Evolutionary conservation across 2,113 vertebrate genomes (phyloP).

Genomic region (Camelus dromedarius): DNA sequence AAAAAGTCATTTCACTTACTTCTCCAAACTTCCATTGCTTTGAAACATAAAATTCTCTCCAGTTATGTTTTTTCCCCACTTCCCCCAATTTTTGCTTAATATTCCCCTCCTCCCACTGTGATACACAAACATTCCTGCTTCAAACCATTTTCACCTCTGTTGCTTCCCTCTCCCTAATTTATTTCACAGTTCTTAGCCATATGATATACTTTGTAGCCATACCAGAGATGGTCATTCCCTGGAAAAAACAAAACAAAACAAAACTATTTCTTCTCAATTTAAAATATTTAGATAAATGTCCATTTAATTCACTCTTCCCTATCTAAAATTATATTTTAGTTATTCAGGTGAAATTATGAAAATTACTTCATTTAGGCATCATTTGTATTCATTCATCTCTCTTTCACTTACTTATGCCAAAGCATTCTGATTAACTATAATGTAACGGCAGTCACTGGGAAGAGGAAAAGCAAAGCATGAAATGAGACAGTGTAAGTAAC

Average conservation of each 20-base stretch:
- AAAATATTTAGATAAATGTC: background rate
- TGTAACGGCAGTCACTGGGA: background rate
- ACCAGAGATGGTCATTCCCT: background rate
- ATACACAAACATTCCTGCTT: background rate
- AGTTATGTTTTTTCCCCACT: background rate
- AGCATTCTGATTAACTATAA: background rate
- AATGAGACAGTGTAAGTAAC: background rate
- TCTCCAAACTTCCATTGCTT: background rate
- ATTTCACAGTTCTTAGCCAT: background rate
- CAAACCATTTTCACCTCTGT: background rate
- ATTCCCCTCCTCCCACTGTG: background rate
- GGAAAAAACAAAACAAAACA: background rate
- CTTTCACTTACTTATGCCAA: conserved; percentile 19
- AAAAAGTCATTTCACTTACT: background rate
- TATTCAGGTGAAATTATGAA: conserved; percentile 44
- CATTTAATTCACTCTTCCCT: background rate
- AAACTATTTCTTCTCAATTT: background rate
- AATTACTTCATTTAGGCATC: background rate
- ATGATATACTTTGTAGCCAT: background rate
- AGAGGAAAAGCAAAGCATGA: background rate
- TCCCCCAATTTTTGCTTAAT: background rate
- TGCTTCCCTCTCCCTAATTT: background rate
- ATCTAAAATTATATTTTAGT: conserved; percentile 43
- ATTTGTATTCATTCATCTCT: background rate
- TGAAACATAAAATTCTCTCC: background rate